Evolutionary conservation across 2,797 vertebrate species (phyloP).

Genomic region (Meriones psammophilus): DNA sequence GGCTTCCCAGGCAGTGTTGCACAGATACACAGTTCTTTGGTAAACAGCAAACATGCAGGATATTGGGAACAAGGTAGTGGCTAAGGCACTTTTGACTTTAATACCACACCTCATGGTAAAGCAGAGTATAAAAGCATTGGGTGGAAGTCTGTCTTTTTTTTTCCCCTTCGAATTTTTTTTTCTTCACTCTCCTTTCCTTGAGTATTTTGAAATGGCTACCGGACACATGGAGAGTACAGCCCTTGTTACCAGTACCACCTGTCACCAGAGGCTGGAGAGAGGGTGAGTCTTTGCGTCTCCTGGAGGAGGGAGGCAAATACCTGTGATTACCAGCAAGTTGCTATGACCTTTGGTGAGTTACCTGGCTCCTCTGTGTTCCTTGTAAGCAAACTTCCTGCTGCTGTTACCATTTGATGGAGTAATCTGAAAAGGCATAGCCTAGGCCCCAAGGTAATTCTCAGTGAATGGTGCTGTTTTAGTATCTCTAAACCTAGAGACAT

Average conservation of each 20-base stretch:
- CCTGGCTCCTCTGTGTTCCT: background rate
- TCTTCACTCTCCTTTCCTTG: background rate
- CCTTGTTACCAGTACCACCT: background rate
- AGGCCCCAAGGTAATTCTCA: background rate
- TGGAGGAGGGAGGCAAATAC: background rate
- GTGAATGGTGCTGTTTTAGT: background rate
- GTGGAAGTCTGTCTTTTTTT: background rate
- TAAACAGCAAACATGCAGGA: background rate
- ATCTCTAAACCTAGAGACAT: background rate
- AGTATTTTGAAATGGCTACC: constrained; percentile 24
- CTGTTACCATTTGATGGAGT: constrained; percentile 2
- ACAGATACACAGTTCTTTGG: background rate
- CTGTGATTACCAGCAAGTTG: background rate
- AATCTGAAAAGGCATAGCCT: background rate
- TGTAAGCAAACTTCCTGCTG: constrained; percentile 7
- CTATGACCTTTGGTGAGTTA: background rate
- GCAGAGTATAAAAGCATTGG: background rate
- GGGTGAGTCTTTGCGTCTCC: constrained; percentile 33
- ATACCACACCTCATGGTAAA: background rate
- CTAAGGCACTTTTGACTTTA: background rate
- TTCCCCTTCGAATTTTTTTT: background rate
- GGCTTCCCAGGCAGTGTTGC: background rate
- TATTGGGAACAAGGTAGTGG: background rate
- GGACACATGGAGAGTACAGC: background rate
- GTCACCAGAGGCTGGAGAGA: background rate